Conservation (phyloP, 2,797 vertebrate species). For the Halcyon leucocephala region DNA sequence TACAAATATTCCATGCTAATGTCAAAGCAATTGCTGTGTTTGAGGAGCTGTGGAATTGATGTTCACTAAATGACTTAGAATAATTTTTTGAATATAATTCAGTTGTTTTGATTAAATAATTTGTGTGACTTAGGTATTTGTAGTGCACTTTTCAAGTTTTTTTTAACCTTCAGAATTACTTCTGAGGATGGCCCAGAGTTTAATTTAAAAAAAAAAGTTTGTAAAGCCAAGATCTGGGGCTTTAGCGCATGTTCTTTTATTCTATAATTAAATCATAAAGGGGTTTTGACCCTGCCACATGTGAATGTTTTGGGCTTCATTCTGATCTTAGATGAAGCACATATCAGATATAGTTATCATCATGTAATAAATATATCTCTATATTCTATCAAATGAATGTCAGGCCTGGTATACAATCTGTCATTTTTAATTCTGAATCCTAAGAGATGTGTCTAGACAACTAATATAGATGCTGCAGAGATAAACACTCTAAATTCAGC, state of each 20-base stretch:
- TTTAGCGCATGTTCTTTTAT: not conserved
- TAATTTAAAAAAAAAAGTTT: not conserved
- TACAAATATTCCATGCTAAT: not conserved
- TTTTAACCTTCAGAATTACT: not conserved
- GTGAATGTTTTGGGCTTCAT: not conserved
- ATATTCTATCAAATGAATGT: constrained; percentile 31
- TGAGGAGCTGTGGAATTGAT: not conserved
- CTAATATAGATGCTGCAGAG: constrained; percentile 32
- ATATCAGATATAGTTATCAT: constrained; percentile 24
- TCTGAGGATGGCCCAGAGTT: not conserved
- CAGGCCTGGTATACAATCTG: constrained; percentile 11
- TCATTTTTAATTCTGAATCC: constrained; percentile 48
- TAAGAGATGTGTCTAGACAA: constrained; percentile 43
- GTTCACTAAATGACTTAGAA: not conserved
- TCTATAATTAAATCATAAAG: not conserved
- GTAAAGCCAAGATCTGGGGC: not conserved
- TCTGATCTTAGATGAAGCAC: not conserved
- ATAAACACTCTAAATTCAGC: constrained; percentile 11
- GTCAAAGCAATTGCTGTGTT: not conserved
- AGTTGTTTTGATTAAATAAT: not conserved
- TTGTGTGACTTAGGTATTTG: not conserved
- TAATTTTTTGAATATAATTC: not conserved
- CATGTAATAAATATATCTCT: constrained; percentile 19
- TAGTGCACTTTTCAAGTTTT: not conserved
- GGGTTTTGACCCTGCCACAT: not conserved